Evolutionary conservation across 2,113 vertebrate species (phyloP), one percentile per base, ranked within the genome.

Genomic region (Pantherophis guttatus): DNA sequence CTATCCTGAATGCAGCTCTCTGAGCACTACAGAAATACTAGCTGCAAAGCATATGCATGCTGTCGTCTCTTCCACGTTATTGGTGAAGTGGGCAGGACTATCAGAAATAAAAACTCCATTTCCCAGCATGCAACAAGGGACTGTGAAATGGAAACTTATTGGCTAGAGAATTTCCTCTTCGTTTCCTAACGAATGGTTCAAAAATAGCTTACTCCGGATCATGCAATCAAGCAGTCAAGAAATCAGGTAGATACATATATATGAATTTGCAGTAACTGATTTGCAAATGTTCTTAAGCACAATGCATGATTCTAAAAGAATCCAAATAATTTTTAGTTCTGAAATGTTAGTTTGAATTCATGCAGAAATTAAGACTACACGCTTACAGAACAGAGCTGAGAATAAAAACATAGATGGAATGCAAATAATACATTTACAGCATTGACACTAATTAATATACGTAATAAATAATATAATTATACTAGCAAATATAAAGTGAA

Each of bases 241-340:
- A 95, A 93, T 96, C 94, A 97, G 97, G 97, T 97, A 70, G 65
- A 70, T 70, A 4, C 26, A 26, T 15, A 23, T 29, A n/a, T 15
- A 23, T 90, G 89, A 52, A 88, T 23, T 88, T 62, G 26, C 33
- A 86, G 0, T 48, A 26, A 54, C 23, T 81, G 26, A 8, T 29
- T 57, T 48, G n/a, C 11, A 58, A 11, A 92, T 55, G 15, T 87
- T 33, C 12, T 50, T 48, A 26, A 75, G 48, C 17, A 70, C 11
- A 57, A 48, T 44, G 53, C 29, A 21, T 48, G 59, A 7, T 70
- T 57, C 50, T 24, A 65, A 87, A 57, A 26, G 33, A 8, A 23
- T 48, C 12, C 54, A 55, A 26, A 55, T 29, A 24, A 33, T 81
- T 21, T 44, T 81, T 81, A 21, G 8, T 81, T 81, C 17, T 81